Evolutionary conservation across 2,797 vertebrate genomes (phyloP).

Genomic region (Tapirus indicus): DNA sequence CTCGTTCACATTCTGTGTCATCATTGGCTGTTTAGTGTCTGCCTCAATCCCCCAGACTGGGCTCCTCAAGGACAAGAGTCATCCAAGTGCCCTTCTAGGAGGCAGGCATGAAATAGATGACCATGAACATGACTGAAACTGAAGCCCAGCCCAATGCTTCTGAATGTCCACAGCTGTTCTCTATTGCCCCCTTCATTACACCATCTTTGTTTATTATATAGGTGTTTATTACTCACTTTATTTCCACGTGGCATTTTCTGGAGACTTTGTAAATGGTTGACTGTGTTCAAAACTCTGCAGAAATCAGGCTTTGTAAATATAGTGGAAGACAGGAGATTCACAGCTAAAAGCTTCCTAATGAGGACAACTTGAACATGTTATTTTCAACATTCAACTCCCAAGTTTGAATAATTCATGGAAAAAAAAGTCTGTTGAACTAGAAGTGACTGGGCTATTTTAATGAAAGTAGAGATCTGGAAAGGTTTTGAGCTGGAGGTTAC

Average conservation of each 20-base stretch:
- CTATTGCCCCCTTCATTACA: not conserved
- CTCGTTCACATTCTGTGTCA: conserved; percentile 30
- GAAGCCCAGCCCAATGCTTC: not conserved
- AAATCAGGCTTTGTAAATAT: conserved; percentile 51
- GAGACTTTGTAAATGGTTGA: conserved; percentile 52
- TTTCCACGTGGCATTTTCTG: not conserved
- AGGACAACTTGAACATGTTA: conserved; percentile 72
- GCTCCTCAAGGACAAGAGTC: not conserved
- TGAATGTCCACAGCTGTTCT: not conserved
- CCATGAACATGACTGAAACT: not conserved
- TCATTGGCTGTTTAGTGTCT: not conserved
- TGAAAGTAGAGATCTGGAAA: conserved; percentile 10
- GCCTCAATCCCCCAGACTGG: not conserved
- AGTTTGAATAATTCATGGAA: conserved; percentile 79
- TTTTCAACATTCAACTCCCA: conserved; percentile 72
- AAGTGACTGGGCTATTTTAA: conserved; percentile 76
- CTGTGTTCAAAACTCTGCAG: conserved; percentile 32
- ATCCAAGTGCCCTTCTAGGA: not conserved
- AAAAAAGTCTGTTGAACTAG: conserved; percentile 72
- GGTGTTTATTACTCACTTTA: conserved; percentile 1
- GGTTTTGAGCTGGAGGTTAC: conserved; percentile 15
- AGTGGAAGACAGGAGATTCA: not conserved
- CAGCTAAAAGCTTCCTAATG: conserved; percentile 74
- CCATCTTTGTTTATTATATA: not conserved
- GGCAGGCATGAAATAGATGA: not conserved